These are phyloP conservation scores for Monoplex corrugatus DNA, from an alignment of 2,888 invertebrate species.

Conservation along the genomic window DNA sequence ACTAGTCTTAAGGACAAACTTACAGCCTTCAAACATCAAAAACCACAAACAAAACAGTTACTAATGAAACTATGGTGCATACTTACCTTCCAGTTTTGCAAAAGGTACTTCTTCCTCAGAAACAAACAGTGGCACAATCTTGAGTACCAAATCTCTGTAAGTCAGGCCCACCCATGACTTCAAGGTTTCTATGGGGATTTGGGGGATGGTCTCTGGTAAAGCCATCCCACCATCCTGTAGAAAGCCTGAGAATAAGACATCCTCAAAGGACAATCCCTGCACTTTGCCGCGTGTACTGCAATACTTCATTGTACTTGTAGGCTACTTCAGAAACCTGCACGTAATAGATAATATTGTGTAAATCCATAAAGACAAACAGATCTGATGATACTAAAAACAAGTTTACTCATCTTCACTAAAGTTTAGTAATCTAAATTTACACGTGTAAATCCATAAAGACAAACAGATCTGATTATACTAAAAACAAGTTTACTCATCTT, in stretches of 20 bases:
- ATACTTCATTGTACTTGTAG: constrained; percentile 73
- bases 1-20: no score
- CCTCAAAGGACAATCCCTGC: constrained; percentile 73
- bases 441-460: no score
- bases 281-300: constrained; percentile 79
- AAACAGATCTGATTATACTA: no score
- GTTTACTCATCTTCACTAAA: no score
- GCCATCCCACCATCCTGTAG: constrained; percentile 82
- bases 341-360: not conserved
- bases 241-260: constrained; percentile 80
- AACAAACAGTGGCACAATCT: constrained; percentile 80
- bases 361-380: no score
- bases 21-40: no score
- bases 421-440: no score
- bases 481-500: no score
- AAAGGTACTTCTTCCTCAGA: constrained; percentile 80
- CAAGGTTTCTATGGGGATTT: constrained; percentile 68
- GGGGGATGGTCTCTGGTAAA: constrained; percentile 81
- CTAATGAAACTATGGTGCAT: not conserved
- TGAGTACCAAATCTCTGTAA: constrained; percentile 79
- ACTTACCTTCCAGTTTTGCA: constrained; percentile 72
- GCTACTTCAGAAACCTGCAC: not conserved
- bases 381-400: no score
- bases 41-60: no score
- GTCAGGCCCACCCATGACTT: constrained; percentile 76